Evolutionary conservation across 2,797 vertebrate genomes (phyloP), one percentile per base, ranked within the genome.

Genomic region (Tiaroga cobitis): DNA sequence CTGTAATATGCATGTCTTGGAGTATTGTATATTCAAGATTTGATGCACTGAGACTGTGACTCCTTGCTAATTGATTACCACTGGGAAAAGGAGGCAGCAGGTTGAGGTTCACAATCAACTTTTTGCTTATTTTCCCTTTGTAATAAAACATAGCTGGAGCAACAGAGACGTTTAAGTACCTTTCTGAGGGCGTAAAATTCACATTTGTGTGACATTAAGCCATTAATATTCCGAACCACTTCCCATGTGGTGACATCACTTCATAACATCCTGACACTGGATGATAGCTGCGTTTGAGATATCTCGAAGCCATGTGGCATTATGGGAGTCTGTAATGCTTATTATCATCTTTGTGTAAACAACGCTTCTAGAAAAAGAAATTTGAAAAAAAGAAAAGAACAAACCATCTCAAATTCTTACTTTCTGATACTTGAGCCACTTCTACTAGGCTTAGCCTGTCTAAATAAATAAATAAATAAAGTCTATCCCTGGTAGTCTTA

Each of bases 391-490:
- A 41, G 43, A 46, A 15, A 46, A 46, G 43, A 46, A 54, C 16
- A 39, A 65, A 72, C 75, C 73, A 54, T 68, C n/a, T 77, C 46
- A 56, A 18, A 59, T 70, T 61, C 37, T 18, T 29, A 26, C 68
- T 78, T 32, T 70, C 34, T 59, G 19, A 78, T 51, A 73, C 54
- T 85, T 73, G 29, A 49, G 8, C 68, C 56, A 26, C 68, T 61
- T 73, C 51, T 80, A 63, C 63, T 46, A 46, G 67, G 54, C 76
- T 80, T 85, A 72, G 76, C 34, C 29, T 34, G 21, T 21, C 11
- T 63, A 26, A 65, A 73, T 80, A 85, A 85, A 85, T 79, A 80
- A 80, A 73, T 79, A 80, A 80, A 73, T 73, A 85, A 85, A 32
- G 9, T 26, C 3, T 69, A 24, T 61, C 43, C 24, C 21, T 74